A percentile compares a stretch with the other conserved stretches of the same genome.
Evolutionary conservation across 2,113 vertebrate genomes (phyloP).

Genomic region (Silurus meridionalis): DNA sequence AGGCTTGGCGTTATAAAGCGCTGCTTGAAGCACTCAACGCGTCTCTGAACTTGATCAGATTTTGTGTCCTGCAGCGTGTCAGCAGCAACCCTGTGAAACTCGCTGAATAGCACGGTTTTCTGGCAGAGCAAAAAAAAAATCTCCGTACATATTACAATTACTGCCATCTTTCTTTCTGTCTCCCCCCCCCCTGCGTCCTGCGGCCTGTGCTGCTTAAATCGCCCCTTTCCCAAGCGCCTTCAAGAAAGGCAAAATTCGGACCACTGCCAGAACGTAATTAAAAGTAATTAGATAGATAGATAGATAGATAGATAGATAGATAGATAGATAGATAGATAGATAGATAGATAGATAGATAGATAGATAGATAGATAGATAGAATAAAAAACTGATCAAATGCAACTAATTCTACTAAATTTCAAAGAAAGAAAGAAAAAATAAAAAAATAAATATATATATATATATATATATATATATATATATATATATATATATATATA

Average conservation of each 20-base stretch:
- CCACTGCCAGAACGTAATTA: constrained; percentile 59
- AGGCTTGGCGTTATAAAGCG: constrained; percentile 86
- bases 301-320: constrained; percentile 56
- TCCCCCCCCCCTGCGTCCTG: constrained; percentile 76
- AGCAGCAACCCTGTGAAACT: constrained; percentile 80
- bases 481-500: background rate
- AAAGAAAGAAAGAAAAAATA: constrained; percentile 30
- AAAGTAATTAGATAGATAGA: constrained; percentile 51
- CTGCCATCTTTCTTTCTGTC: constrained; percentile 82
- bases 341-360: constrained; percentile 18
- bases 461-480: background rate
- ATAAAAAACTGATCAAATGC: background rate
- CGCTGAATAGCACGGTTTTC: constrained; percentile 79
- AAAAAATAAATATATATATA: background rate
- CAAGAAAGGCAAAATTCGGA: constrained; percentile 67
- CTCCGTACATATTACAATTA: constrained; percentile 84
- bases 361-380: constrained; percentile 37
- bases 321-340: constrained; percentile 56
- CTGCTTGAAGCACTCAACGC: constrained; percentile 87
- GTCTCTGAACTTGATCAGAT: constrained; percentile 99
- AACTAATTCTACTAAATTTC: background rate
- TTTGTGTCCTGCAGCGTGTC: constrained; percentile 93
- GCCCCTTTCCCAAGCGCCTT: constrained; percentile 58
- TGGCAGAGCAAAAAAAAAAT: constrained; percentile 66
- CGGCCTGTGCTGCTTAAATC: constrained; percentile 76